Evolutionary conservation across 2,113 vertebrate species (phyloP).

Genomic region (Xyliphius kryptos): DNA sequence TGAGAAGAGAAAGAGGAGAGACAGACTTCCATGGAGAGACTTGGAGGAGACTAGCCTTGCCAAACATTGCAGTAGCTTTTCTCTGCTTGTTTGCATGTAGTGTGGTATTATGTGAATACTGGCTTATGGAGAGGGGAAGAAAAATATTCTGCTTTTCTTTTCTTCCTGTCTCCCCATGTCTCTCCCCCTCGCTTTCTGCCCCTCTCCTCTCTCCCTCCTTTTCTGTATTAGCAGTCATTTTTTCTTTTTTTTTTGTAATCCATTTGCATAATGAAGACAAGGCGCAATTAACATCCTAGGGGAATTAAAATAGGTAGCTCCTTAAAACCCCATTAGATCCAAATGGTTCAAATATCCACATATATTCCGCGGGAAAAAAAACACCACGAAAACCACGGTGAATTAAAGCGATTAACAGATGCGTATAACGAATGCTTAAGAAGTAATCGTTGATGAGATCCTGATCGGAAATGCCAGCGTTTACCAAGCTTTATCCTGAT

Average conservation of each 20-base stretch:
- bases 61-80: constrained; percentile 64
- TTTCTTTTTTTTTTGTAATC: constrained; percentile 85
- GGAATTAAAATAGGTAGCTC: constrained; percentile 79
- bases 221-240: constrained; percentile 57
- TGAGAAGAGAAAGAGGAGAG: constrained; percentile 55
- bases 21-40: constrained; percentile 60
- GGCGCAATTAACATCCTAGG: constrained; percentile 80
- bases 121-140: too few species aligned
- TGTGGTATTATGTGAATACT: too few species aligned
- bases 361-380: constrained; percentile 68
- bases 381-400: too few species aligned
- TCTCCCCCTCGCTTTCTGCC: constrained; percentile 49
- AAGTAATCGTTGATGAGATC: too few species aligned
- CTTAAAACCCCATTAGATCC: constrained; percentile 93
- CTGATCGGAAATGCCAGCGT: too few species aligned
- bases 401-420: constrained; percentile 57
- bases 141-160: too few species aligned
- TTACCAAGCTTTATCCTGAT: too few species aligned
- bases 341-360: constrained; percentile 75
- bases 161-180: constrained; percentile 44
- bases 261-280: constrained; percentile 90
- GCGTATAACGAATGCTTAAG: constrained; percentile 45
- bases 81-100: constrained; percentile 70
- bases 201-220: constrained; percentile 57
- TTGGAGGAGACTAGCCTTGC: constrained; percentile 60